phyloP scores from a whole-genome alignment of 2,797 vertebrate species.

The Eupleurogrammus muticus region DNA sequence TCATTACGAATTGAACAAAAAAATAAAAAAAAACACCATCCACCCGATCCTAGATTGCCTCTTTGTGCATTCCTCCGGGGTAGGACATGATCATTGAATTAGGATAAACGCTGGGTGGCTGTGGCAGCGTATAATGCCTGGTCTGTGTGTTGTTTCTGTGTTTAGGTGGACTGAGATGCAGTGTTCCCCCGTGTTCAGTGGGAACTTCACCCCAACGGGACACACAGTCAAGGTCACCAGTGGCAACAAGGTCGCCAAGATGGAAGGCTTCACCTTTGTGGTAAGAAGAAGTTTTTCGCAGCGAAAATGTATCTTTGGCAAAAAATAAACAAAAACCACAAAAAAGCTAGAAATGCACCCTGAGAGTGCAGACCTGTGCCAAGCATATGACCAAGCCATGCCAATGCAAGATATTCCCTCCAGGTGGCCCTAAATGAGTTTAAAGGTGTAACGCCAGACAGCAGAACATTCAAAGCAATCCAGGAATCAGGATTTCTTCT shows the following conservation, averaged over 20 bases:
- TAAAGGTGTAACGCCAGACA: no score
- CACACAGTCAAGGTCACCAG: constrained; percentile 88
- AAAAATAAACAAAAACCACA: neutral
- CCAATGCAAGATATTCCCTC: no score
- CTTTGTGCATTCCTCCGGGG: constrained; percentile 71
- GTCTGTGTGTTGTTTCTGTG: constrained; percentile 73
- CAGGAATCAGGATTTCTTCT: no score
- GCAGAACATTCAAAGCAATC: no score
- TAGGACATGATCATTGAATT: constrained; percentile 76
- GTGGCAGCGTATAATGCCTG: constrained; percentile 61
- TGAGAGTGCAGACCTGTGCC: no score
- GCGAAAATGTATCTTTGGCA: neutral
- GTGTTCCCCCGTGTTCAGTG: constrained; percentile 72
- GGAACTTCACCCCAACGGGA: constrained; percentile 83
- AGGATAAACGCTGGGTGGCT: constrained; percentile 67
- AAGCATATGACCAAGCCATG: no score
- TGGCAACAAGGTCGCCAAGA: constrained; percentile 80
- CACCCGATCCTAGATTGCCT: constrained; percentile 52
- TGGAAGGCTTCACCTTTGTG: constrained; percentile 90
- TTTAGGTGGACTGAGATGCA: constrained; percentile 84
- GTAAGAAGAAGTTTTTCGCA: constrained; percentile 79
- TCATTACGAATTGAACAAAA: constrained; percentile 34
- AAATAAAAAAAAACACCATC: constrained; percentile 36
- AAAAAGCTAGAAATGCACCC: no score
- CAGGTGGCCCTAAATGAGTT: no score